These are phyloP conservation scores for Himalopsyche japonica DNA, from an alignment of 2,888 invertebrate genomes.

Conservation along the genomic window DNA sequence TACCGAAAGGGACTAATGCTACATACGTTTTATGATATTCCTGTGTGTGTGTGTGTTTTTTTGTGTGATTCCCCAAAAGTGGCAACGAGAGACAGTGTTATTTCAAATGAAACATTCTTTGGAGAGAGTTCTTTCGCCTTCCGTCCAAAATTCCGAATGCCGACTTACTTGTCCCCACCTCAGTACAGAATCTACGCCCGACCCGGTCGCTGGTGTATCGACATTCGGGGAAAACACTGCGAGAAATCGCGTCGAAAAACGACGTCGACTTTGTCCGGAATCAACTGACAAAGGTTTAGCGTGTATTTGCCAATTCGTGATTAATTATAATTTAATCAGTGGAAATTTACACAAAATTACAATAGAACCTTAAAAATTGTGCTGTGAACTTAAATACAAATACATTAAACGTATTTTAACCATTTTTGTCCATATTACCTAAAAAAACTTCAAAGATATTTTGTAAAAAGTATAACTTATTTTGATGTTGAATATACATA, in stretches of 20 bases:
- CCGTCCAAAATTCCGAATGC: background rate
- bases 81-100: background rate
- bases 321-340: background rate
- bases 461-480: too few species aligned
- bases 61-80: too few species aligned
- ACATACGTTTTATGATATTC: too few species aligned
- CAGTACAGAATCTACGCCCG: background rate
- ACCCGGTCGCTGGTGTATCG: background rate
- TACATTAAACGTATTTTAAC: too few species aligned
- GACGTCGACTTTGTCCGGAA: background rate
- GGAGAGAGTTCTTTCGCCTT: background rate
- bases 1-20: too few species aligned
- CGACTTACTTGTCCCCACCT: background rate
- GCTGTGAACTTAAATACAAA: too few species aligned
- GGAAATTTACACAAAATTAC: background rate
- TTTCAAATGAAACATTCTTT: background rate
- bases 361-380: too few species aligned
- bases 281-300: background rate
- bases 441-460: too few species aligned
- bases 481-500: too few species aligned
- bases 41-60: too few species aligned
- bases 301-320: background rate
- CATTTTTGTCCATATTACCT: too few species aligned
- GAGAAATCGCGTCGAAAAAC: background rate
- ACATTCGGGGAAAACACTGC: background rate